Evolutionary conservation across 2,888 invertebrate species (phyloP).

Genomic region (Lissocephala sabroskyi): DNA sequence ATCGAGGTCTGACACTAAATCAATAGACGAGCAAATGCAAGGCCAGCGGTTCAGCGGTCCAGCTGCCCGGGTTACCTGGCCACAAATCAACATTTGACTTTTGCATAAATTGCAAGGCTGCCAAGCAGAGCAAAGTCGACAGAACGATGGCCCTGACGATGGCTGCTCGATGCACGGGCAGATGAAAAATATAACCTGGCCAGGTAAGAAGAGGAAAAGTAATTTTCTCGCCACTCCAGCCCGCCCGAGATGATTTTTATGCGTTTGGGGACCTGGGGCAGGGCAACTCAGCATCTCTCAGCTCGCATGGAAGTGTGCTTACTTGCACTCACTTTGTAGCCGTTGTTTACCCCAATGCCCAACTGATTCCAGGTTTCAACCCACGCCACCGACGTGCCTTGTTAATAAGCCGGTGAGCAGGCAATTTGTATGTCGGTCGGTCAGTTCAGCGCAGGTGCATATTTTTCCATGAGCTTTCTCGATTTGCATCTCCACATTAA

Average conservation of each 20-base stretch:
- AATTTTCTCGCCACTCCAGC: conserved; percentile 39
- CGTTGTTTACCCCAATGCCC: no score
- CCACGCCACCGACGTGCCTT: conserved; percentile 2
- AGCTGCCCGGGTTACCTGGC: conserved; percentile 21
- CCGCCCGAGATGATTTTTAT: conserved; percentile 10
- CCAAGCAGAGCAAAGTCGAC: conserved; percentile 21
- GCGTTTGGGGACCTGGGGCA: conserved; percentile 24
- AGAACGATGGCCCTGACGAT: conserved; percentile 8
- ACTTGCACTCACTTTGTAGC: no score
- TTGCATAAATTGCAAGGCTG: conserved; percentile 57
- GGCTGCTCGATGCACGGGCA: no score
- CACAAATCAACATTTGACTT: conserved; percentile 66
- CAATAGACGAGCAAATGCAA: conserved; percentile 25
- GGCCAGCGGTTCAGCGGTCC: not conserved
- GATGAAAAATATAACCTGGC: no score
- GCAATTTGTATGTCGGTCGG: not conserved
- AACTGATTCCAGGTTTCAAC: no score
- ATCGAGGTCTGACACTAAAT: conserved; percentile 33
- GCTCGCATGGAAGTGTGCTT: no score
- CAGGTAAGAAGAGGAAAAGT: conserved; percentile 41
- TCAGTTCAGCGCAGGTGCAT: not conserved
- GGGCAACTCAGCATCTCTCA: no score
- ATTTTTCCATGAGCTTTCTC: conserved; percentile 18
- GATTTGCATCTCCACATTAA: conserved; percentile 48
- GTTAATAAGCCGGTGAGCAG: conserved; percentile 26